Evolutionary conservation across 2,888 invertebrate species (phyloP), one percentile per base, ranked within the genome.

Genomic region (Osedax fenrisi): DNA sequence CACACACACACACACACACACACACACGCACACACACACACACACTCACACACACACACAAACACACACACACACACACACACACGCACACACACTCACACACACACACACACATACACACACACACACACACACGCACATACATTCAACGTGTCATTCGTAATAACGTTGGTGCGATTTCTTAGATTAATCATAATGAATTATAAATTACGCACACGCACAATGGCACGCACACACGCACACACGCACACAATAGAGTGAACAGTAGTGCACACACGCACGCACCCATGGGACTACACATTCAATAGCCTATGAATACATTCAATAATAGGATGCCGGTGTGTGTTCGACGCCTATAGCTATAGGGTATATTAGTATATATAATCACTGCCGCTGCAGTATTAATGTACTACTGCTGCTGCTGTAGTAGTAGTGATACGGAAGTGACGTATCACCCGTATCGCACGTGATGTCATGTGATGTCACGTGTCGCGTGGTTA

Each of bases 21-120:
- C 68, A 68, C 26, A 68, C 68, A 25, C 26, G 25, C 68, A 68
- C 26, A 25, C 24, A 68, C 26, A 25, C 68, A 68, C 26, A 68
- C 68, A 68, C 26, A 68, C 41, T 41, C 26, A 68, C 68, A 68
- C 26, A 68, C 68, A 25, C 26, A 68, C 68, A 68, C 26, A 68
- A 23, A 68, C 17, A 68, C 68, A 68, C 26, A 25, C 68, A 68
- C 26, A 68, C 68, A 68, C 26, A 25, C 68, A 68, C 17, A 68
- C 68, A 25, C 26, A 68, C 68, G 25, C 26, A 68, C 68, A 68
- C 26, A 25, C 68, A 68, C 26, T 26, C 68, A 68, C 21, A 25
- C 26, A 68, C 2, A 17, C 1, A 68, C 68, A 68, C 68, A 68
- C 26, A 26, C 68, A 68, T 24, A 68, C 26, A 68, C 26, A 25